A percentile compares a stretch with the other conserved stretches of the same genome.
Evolutionary conservation across 2,888 invertebrate genomes (phyloP).

Genomic region (Dorcus hopei): DNA sequence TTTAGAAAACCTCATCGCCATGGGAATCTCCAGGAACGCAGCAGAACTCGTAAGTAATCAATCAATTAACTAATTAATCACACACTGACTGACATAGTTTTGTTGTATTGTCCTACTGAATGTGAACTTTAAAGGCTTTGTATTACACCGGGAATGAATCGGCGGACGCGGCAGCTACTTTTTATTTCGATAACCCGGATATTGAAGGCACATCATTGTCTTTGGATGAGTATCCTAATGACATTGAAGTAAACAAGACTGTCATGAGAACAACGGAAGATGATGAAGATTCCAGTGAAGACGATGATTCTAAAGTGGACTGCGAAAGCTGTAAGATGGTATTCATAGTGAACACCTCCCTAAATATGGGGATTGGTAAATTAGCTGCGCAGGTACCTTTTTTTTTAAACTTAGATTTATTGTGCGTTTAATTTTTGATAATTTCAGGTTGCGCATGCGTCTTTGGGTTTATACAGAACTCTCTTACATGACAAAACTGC

Average conservation of each 20-base stretch:
- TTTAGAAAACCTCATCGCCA: slow-evolving; percentile 43
- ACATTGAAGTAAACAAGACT: slow-evolving; percentile 24
- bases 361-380: slow-evolving; percentile 64
- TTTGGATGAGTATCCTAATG: slow-evolving; percentile 23
- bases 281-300: slow-evolving; percentile 12
- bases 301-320: slow-evolving; percentile 29
- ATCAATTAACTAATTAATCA: background rate
- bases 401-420: slow-evolving; percentile 4
- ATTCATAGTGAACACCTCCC: slow-evolving; percentile 58
- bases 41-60: slow-evolving; percentile 44
- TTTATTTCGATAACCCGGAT: slow-evolving; percentile 53
- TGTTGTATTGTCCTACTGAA: slow-evolving; percentile 3
- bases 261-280: slow-evolving; percentile 5
- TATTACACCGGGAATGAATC: slow-evolving; percentile 56
- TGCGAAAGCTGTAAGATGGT: slow-evolving; percentile 59
- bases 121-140: slow-evolving; percentile 46
- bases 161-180: slow-evolving; percentile 54
- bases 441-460: slow-evolving; percentile 56
- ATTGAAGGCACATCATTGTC: slow-evolving; percentile 27
- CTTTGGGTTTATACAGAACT: slow-evolving; percentile 55
- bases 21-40: slow-evolving; percentile 49
- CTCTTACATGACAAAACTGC: slow-evolving; percentile 46
- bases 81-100: background rate
- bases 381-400: slow-evolving; percentile 55
- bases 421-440: background rate